Conservation (phyloP, 2,113 vertebrate species). For the Stegostoma tigrinum region DNA sequence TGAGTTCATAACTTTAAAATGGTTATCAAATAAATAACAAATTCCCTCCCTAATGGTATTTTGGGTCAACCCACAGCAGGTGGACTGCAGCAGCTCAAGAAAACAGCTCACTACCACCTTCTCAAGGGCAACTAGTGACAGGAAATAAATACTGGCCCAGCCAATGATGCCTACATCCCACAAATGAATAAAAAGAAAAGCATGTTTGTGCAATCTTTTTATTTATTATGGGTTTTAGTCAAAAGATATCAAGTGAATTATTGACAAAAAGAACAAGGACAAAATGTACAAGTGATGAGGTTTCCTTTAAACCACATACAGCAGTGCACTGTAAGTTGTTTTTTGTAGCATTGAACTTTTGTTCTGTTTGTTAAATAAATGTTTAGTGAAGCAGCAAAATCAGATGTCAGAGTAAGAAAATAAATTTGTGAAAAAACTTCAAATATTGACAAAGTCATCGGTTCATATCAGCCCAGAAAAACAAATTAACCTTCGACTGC, state of each 20-base stretch:
- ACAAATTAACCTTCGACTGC: neutral
- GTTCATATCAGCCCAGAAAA: neutral
- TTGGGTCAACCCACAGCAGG: no score
- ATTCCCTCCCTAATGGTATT: no score
- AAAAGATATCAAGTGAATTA: neutral
- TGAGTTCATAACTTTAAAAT: neutral
- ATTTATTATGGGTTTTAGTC: neutral
- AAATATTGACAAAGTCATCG: constrained; percentile 6
- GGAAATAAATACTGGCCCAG: no score
- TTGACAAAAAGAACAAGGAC: neutral
- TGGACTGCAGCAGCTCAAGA: no score
- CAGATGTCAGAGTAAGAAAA: neutral
- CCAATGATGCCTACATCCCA: no score
- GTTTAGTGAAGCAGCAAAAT: neutral
- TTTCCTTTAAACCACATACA: neutral
- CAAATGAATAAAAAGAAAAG: no score
- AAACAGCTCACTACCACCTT: no score
- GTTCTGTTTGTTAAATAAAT: constrained; percentile 17
- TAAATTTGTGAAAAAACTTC: neutral
- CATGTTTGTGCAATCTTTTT: neutral
- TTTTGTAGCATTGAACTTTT: constrained; percentile 16
- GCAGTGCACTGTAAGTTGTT: neutral
- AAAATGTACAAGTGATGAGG: neutral
- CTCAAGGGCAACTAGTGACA: no score
- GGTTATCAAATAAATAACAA: neutral